Evolutionary conservation across 2,113 vertebrate genomes (phyloP).

Genomic region (Catharus fuscescens): DNA sequence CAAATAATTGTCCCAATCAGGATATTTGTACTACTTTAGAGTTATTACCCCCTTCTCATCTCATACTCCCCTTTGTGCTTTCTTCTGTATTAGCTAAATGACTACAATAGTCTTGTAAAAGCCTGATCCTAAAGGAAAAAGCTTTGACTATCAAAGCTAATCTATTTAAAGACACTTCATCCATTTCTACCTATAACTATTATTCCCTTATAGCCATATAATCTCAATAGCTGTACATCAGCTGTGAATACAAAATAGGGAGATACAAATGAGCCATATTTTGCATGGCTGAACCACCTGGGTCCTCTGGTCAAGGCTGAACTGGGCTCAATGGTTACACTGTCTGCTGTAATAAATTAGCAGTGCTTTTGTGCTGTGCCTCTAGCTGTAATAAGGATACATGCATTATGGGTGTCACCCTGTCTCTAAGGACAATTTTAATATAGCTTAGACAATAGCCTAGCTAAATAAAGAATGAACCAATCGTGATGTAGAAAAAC

Average conservation of each 20-base stretch:
- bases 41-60: background rate
- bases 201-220: slow-evolving; percentile 25
- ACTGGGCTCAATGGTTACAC: slow-evolving; percentile 41
- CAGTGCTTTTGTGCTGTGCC: slow-evolving; percentile 48
- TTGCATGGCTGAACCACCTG: slow-evolving; percentile 61
- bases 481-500: slow-evolving; percentile 24
- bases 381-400: slow-evolving; percentile 59
- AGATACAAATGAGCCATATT: slow-evolving; percentile 56
- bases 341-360: slow-evolving; percentile 63
- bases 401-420: slow-evolving; percentile 64
- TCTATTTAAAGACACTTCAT: slow-evolving; percentile 58
- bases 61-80: background rate
- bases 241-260: slow-evolving; percentile 48
- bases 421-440: slow-evolving; percentile 65
- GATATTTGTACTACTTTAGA: background rate
- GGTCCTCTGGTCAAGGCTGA: slow-evolving; percentile 67
- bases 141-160: slow-evolving; percentile 36
- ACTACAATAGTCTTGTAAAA: slow-evolving; percentile 9
- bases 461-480: slow-evolving; percentile 67
- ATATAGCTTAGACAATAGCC: slow-evolving; percentile 60
- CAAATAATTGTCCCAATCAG: background rate
- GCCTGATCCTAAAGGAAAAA: slow-evolving; percentile 15
- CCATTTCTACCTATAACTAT: slow-evolving; percentile 54
- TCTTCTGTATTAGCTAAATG: background rate
- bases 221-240: slow-evolving; percentile 40